Conservation (phyloP, 2,797 vertebrate genomes). For the Falco biarmicus region DNA sequence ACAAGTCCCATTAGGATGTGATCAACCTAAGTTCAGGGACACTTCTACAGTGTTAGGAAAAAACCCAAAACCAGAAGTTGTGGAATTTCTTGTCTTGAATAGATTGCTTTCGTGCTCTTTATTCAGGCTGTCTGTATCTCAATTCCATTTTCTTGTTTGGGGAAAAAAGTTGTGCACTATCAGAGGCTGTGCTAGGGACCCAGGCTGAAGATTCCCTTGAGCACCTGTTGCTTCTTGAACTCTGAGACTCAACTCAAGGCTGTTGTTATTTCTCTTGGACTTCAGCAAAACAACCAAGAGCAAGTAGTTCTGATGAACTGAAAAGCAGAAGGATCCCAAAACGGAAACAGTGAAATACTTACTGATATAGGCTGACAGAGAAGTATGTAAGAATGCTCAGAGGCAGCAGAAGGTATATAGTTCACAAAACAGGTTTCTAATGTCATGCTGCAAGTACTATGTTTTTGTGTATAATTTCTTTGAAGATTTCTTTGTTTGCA, state of each 20-base stretch:
- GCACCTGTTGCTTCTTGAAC: slow-evolving; percentile 18
- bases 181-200: neutral
- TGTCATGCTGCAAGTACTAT: neutral
- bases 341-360: neutral
- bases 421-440: neutral
- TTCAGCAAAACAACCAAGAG: neutral
- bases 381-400: neutral
- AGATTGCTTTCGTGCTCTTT: neutral
- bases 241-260: neutral
- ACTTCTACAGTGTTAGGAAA: neutral
- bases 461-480: neutral
- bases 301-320: neutral
- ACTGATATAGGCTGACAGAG: no score
- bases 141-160: neutral
- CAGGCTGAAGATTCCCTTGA: neutral
- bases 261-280: neutral
- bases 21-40: neutral
- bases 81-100: neutral
- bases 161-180: accelerated
- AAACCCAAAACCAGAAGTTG: neutral
- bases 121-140: neutral
- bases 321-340: slow-evolving; percentile 11
- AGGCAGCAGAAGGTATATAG: neutral
- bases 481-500: neutral
- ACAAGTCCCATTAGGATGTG: neutral